Evolutionary conservation across 2,888 invertebrate species (phyloP).

Genomic region (Sericinus montela): DNA sequence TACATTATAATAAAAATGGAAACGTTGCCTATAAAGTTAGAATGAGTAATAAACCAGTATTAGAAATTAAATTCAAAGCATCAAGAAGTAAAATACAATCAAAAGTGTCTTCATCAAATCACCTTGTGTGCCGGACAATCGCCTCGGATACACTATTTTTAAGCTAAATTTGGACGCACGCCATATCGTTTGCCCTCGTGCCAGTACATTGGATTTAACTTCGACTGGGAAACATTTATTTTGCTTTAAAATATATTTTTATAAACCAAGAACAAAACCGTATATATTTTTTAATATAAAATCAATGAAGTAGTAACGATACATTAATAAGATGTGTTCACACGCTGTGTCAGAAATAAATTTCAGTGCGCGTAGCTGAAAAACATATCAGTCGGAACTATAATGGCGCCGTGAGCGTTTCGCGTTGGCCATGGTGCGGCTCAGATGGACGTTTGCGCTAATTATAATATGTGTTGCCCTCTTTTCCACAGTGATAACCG

Average conservation of each 20-base stretch:
- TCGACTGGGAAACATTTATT: constrained; percentile 66
- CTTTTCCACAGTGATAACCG: constrained; percentile 74
- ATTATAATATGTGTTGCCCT: constrained; percentile 68
- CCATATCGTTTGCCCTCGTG: constrained; percentile 76
- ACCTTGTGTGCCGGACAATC: constrained; percentile 60
- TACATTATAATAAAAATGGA: too few species aligned
- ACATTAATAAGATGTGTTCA: constrained; percentile 46
- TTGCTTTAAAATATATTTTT: constrained; percentile 46
- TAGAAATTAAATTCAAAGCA: background rate
- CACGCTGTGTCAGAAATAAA: constrained; percentile 54
- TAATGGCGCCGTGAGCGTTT: constrained; percentile 70
- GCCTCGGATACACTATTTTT: constrained; percentile 73
- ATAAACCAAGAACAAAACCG: constrained; percentile 36
- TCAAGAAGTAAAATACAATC: constrained; percentile 36
- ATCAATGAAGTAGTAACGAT: constrained; percentile 53
- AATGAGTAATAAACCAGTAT: too few species aligned
- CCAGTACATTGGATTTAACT: constrained; percentile 83
- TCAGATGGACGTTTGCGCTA: constrained; percentile 68
- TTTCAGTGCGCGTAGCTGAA: constrained; percentile 34
- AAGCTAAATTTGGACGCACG: constrained; percentile 64
- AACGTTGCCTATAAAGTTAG: too few species aligned
- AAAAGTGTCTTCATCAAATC: constrained; percentile 54
- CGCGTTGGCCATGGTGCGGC: constrained; percentile 68
- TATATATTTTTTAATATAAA: constrained; percentile 36
- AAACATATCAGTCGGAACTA: constrained; percentile 55